Evolutionary conservation across 30 jellyfish, hydroid and myxozoan genomes (phyloP).

Genomic region (Sanderia malayensis): DNA sequence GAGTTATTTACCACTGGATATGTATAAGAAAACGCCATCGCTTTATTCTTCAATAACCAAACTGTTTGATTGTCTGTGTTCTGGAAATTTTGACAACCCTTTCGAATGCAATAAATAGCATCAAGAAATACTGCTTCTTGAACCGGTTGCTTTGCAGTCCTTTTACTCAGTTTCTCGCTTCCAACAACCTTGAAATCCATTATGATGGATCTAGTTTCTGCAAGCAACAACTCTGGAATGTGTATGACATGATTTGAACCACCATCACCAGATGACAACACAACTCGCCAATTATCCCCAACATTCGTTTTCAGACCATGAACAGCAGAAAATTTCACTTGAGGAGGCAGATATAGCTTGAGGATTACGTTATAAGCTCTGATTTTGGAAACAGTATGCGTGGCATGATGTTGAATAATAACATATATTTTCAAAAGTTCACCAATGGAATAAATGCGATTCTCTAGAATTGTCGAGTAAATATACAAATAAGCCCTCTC

Average conservation of each 20-base stretch:
- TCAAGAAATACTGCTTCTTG: conserved; percentile 26
- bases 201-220: not conserved
- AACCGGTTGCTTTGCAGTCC: not conserved
- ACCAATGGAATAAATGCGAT: conserved; percentile 21
- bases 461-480: not conserved
- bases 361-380: conserved; percentile 39
- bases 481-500: conserved; percentile 9
- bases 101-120: conserved; percentile 26
- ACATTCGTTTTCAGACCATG: conserved; percentile 15
- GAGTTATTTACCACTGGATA: not conserved
- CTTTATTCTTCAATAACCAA: conserved; percentile 9
- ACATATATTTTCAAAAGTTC: conserved; percentile 24
- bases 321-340: conserved; percentile 14
- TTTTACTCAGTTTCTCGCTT: conserved; percentile 5
- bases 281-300: conserved; percentile 10
- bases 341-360: conserved; percentile 27
- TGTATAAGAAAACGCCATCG: not conserved
- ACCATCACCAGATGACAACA: not conserved
- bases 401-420: not conserved
- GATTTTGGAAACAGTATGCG: not conserved
- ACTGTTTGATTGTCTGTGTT: not conserved
- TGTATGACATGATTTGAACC: conserved; percentile 15
- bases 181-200: conserved; percentile 7
- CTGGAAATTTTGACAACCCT: conserved; percentile 3
- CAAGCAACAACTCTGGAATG: conserved; percentile 20